phyloP scores from a whole-genome alignment of 2,113 vertebrate genomes.

The Dasypus novemcinctus region DNA sequence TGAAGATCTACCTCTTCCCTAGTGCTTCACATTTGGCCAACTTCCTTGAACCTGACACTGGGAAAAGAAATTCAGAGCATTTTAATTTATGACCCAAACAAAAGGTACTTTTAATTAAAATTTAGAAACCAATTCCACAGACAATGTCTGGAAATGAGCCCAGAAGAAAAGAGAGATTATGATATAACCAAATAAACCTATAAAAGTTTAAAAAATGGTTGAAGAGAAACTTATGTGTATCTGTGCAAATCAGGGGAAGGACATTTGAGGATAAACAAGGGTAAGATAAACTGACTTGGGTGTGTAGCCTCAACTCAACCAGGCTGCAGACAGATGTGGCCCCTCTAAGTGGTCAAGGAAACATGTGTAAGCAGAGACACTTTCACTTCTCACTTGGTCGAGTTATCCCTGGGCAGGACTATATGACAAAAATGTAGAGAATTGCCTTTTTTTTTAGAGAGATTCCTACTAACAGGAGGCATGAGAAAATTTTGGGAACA shows the following conservation, averaged over 20 bases:
- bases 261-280: conserved; percentile 21
- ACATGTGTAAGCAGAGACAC: background rate
- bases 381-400: background rate
- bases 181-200: conserved; percentile 72
- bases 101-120: conserved; percentile 82
- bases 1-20: background rate
- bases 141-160: conserved; percentile 69
- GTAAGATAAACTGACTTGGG: background rate
- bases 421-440: background rate
- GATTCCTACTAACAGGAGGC: background rate
- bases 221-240: conserved; percentile 60
- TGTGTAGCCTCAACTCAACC: background rate
- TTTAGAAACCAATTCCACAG: conserved; percentile 74
- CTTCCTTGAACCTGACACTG: conserved; percentile 69
- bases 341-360: background rate
- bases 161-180: conserved; percentile 73
- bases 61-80: conserved; percentile 66
- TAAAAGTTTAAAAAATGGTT: conserved; percentile 62
- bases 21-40: conserved; percentile 65
- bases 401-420: background rate
- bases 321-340: background rate
- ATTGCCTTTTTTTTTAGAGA: background rate
- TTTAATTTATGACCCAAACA: conserved; percentile 80
- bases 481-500: background rate
- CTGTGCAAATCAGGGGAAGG: conserved; percentile 53